These are phyloP conservation scores for Reticulitermes lucifugus DNA, from an alignment of 2,888 invertebrate species.

Conservation along the genomic window DNA sequence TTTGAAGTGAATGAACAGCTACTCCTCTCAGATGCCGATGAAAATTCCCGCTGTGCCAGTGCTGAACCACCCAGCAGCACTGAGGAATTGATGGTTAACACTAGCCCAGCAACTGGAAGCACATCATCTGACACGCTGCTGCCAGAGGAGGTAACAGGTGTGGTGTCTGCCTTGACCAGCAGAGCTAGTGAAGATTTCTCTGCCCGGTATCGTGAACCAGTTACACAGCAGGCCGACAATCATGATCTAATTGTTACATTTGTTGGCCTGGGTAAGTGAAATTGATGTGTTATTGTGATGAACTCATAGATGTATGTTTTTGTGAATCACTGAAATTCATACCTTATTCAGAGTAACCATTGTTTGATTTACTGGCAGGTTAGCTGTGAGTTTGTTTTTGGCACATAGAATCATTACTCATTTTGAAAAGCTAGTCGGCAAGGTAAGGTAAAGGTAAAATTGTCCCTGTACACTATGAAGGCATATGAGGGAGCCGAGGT, in stretches of 20 bases:
- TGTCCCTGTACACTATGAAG: too few relatives aligned
- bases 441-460: too few relatives aligned
- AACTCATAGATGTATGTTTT: background rate
- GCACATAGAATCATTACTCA: too few relatives aligned
- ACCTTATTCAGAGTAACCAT: too few relatives aligned
- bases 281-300: background rate
- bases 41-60: slow-evolving; percentile 47
- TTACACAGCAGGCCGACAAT: slow-evolving; percentile 65
- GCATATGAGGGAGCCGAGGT: too few relatives aligned
- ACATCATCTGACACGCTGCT: background rate
- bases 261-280: slow-evolving; percentile 71
- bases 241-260: slow-evolving; percentile 74
- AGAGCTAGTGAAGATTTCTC: slow-evolving; percentile 62
- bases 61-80: background rate
- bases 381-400: too few relatives aligned
- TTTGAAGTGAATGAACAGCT: slow-evolving; percentile 83
- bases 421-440: too few relatives aligned
- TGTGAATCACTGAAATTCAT: background rate
- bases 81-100: background rate
- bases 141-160: slow-evolving; percentile 25
- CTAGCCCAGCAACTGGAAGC: background rate
- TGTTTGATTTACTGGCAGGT: too few relatives aligned
- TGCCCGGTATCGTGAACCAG: slow-evolving; percentile 61
- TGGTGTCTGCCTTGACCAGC: slow-evolving; percentile 19
- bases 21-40: slow-evolving; percentile 60